Evolutionary conservation across 2,113 vertebrate genomes (phyloP).

Genomic region (Nanger granti): DNA sequence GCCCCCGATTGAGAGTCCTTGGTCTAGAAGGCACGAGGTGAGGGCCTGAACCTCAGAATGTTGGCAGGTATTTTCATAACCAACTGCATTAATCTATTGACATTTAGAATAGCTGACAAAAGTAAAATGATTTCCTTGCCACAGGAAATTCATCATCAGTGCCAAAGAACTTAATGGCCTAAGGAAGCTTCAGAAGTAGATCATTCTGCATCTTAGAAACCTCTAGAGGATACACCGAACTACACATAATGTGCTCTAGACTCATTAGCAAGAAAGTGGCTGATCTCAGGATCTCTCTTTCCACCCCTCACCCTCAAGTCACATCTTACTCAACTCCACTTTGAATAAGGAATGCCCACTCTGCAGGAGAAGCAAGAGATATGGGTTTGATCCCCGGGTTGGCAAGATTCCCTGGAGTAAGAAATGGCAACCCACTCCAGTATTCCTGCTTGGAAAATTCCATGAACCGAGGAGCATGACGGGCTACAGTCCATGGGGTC

Average conservation of each 20-base stretch:
- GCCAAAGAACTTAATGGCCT: slow-evolving; percentile 30
- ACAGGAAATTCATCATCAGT: slow-evolving; percentile 9
- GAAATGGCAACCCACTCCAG: not conserved
- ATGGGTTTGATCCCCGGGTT: not conserved
- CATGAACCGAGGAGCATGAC: not conserved
- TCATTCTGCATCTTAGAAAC: slow-evolving; percentile 19
- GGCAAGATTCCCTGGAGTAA: not conserved
- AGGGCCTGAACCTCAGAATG: not conserved
- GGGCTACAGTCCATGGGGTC: not conserved
- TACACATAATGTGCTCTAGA: not conserved
- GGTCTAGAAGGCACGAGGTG: not conserved
- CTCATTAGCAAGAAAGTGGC: not conserved
- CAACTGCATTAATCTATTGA: not conserved
- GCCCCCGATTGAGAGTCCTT: not conserved
- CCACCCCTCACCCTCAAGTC: not conserved
- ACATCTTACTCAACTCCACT: not conserved
- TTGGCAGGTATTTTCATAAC: not conserved
- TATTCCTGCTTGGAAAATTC: not conserved
- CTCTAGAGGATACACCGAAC: slow-evolving; percentile 22
- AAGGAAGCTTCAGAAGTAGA: slow-evolving; percentile 20
- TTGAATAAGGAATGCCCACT: not conserved
- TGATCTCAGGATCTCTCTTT: not conserved
- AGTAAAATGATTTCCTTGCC: slow-evolving; percentile 30
- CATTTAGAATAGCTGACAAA: slow-evolving; percentile 41
- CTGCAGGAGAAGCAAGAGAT: not conserved